Conservation (phyloP, 2,113 vertebrate species). For the Nothobranchius kuhntae region DNA sequence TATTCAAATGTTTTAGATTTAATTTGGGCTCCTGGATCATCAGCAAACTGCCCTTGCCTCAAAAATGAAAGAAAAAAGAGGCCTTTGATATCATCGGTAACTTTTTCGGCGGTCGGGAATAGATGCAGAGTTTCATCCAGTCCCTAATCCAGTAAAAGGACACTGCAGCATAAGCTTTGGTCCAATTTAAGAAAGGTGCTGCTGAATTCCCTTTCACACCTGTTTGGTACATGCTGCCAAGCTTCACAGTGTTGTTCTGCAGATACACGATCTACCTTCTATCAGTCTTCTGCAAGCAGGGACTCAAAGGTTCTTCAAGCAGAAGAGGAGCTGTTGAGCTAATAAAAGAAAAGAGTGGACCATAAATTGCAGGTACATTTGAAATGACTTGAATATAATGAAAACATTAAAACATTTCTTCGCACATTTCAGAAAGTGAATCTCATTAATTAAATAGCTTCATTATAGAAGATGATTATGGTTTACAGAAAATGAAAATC, state of each 20-base stretch:
- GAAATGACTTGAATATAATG: no score
- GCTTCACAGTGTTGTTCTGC: conserved; percentile 33
- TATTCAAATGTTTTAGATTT: conserved; percentile 13
- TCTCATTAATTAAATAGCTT: no score
- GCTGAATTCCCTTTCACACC: conserved; percentile 36
- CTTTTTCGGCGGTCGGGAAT: background rate
- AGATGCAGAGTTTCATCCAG: conserved; percentile 26
- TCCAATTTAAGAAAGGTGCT: conserved; percentile 30
- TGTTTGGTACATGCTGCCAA: conserved; percentile 31
- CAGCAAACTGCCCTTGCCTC: background rate
- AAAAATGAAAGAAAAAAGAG: conserved; percentile 1
- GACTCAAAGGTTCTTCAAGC: conserved; percentile 19
- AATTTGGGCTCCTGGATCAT: conserved; percentile 7
- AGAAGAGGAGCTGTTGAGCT: conserved; percentile 21
- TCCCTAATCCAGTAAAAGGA: conserved; percentile 32
- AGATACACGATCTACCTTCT: conserved; percentile 29
- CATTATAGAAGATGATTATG: no score
- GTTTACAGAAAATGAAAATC: no score
- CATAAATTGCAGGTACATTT: no score
- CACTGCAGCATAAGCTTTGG: conserved; percentile 1
- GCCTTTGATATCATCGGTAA: conserved; percentile 23
- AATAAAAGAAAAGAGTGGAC: conserved; percentile 20
- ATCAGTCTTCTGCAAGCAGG: conserved; percentile 22
- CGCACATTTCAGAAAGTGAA: no score
- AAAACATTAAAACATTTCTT: no score